These are phyloP conservation scores for Boulengerochromis microlepis DNA, from an alignment of 2,113 vertebrate genomes.

Conservation along the genomic window DNA sequence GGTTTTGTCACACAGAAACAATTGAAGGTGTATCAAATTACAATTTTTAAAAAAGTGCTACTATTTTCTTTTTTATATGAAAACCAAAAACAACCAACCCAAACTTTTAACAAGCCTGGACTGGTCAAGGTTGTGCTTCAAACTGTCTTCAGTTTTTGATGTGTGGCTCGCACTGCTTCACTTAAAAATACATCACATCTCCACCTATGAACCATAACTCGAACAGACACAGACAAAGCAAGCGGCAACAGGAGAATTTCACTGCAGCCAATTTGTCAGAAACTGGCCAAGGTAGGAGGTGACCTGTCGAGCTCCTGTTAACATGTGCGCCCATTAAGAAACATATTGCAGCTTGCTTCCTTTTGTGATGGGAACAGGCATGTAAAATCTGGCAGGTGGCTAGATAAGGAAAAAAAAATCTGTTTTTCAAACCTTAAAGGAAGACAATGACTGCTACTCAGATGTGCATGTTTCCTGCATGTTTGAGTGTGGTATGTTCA, in stretches of 20 bases:
- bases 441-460: background rate
- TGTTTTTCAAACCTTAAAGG: background rate
- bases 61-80: background rate
- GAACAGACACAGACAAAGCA: constrained; percentile 1
- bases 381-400: background rate
- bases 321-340: background rate
- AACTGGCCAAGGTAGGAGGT: constrained; percentile 20
- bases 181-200: constrained; percentile 33
- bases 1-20: background rate
- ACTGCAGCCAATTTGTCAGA: constrained; percentile 10
- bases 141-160: background rate
- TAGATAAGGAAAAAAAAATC: background rate
- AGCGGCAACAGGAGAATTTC: background rate
- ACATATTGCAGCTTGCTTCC: background rate
- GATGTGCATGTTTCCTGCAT: background rate
- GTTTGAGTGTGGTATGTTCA: background rate
- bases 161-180: background rate
- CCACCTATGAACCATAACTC: background rate
- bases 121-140: background rate
- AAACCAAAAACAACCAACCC: background rate
- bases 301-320: constrained; percentile 19
- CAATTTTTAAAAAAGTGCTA: background rate
- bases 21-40: background rate
- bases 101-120: background rate
- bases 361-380: background rate